Evolutionary conservation across 1,140 invertebrate genomes (phyloP).

Genomic region (Hylyphantes graminicola): DNA sequence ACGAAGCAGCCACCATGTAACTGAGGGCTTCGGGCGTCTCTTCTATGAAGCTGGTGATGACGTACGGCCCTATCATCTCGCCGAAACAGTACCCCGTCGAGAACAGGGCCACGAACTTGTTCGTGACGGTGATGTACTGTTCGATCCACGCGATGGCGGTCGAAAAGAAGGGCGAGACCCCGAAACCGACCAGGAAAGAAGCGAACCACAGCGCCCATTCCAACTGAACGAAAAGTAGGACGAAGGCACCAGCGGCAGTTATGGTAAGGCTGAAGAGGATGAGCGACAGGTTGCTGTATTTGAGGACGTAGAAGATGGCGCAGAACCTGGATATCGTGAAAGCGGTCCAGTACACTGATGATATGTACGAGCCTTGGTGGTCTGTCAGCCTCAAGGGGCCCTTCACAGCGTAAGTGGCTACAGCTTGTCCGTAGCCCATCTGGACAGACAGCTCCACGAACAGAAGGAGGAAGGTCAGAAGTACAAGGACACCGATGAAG

Average conservation of each 20-base stretch:
- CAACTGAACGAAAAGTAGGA: constrained; percentile 65
- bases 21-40: too few relatives aligned
- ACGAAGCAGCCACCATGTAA: constrained; percentile 57
- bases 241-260: constrained; percentile 65
- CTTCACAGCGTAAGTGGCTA: constrained; percentile 67
- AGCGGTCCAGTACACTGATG: constrained; percentile 70
- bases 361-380: constrained; percentile 66
- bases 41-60: constrained; percentile 65
- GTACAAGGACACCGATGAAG: constrained; percentile 62
- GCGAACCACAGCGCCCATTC: constrained; percentile 65
- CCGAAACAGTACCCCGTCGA: constrained; percentile 69
- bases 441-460: constrained; percentile 70
- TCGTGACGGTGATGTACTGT: constrained; percentile 69
- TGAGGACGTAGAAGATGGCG: constrained; percentile 66
- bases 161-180: constrained; percentile 71
- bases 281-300: constrained; percentile 66
- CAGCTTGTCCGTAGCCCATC: constrained; percentile 69
- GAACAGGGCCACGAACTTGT: constrained; percentile 70
- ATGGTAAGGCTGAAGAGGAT: constrained; percentile 65
- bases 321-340: constrained; percentile 69
- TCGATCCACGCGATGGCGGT: constrained; percentile 71
- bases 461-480: constrained; percentile 69
- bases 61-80: constrained; percentile 68
- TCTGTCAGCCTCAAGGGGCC: constrained; percentile 64
- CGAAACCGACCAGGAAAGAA: constrained; percentile 67